Evolutionary conservation across 1,140 invertebrate genomes (phyloP), one percentile per base, ranked within the genome.

Genomic region (Drosophila ogumai): DNA sequence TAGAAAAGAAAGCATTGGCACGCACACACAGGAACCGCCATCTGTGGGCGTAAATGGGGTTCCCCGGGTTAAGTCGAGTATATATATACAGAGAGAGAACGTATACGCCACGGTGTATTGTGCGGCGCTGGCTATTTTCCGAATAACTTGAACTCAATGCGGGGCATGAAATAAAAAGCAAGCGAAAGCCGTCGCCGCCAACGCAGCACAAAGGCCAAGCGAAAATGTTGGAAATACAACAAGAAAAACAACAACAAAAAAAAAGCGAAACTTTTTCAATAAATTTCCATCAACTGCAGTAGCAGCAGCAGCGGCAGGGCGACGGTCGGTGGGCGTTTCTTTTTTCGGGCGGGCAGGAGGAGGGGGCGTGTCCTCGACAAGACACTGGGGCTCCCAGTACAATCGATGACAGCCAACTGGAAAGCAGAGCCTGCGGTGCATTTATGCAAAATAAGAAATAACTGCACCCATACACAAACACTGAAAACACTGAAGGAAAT

Each of bases 381-480:
- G 84, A 87, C 84, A 87, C 67, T 76, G 68, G 56, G 61, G 25
- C 49, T 12, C 68, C 64, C 77, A 50, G 81, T 77, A 69, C 75
- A 88, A 84, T 88, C 84, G 84, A 84, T 88, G 84, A 90, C 84
- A 88, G 85, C 85, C 84, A 84, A 77, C 76, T 74, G 84, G 68
- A 87, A 88, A 88, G 80, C 80, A 74, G 74, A 82, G 84, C 79
- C 84, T 88, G 84, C 67, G 84, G 85, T 88, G 84, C 85, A 88
- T 88, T 88, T 88, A 90, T 88, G 85, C 85, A 88, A 88, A 88
- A 88, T 88, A 88, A 88, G 84, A 88, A 88, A 90, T 88, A 88
- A 88, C 84, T 79, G 68, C 54, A 82, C 59, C 44, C 54, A 78
- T 49, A 31, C 44, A 49, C 57, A 84, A 66, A 46, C 38, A 52